Base-by-base conservation (phyloP, 2,797 vertebrate genomes). In the Notoglanidium macrostoma region DNA sequence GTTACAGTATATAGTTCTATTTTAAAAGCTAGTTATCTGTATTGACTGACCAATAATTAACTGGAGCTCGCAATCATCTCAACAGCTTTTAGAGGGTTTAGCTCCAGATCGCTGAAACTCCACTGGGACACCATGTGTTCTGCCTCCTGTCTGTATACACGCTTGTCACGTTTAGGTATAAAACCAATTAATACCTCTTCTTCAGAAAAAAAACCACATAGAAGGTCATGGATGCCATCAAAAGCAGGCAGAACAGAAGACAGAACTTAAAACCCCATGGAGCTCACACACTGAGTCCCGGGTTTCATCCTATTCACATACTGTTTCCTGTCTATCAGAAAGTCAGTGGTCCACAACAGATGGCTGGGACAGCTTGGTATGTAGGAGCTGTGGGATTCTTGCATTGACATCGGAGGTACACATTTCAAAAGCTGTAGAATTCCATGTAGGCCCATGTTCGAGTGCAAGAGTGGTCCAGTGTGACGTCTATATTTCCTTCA, bases 321-420 rank as follows among this genome's bases (percentile, higher is more conserved):
- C 21, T 26, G 49, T 67, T 79, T 86, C 74, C 74, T 86, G 85
- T 79, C 85, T 3, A 57, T 78, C 85, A 86, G 85, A 55, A 86
- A 86, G 46, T 55, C 85, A 79, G 74, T 79, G 74, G 68, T 35
- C 74, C 61, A 29, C 1, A 0, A 14, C 19, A 68, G 74, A 85
- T 6, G 2, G 44, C 57, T 23, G 73, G 73, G 44, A 85, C 46
- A 35, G 46, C 46, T 78, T n/a, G 59, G 21, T 67, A 19, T 86
- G 46, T 51, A 26, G 44, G 29, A 77, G 49, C 17, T 26, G 4
- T 35, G 46, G 29, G 59, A 78, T 11, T 67, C 17, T 32, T 67
- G n/a, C 44, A 54, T 2, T 74, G 68, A 61, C 54, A 72, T 74
- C 46, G 8, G 26, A 85, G 26, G 35, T 15, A 32, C 12, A 67